Evolutionary conservation across 2,888 invertebrate genomes (phyloP).

Genomic region (Amaurobius ferox): DNA sequence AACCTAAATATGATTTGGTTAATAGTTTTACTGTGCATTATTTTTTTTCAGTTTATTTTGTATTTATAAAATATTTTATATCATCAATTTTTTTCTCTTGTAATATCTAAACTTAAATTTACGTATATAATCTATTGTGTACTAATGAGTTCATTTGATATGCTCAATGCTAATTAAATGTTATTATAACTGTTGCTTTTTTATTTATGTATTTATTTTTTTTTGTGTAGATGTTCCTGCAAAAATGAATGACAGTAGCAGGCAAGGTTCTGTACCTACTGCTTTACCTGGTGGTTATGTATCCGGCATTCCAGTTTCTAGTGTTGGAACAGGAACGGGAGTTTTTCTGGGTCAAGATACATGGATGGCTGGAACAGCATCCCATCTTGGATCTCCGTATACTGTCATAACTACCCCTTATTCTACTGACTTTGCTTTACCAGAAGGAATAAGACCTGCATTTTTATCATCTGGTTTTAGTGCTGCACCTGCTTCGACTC

Average conservation of each 20-base stretch:
- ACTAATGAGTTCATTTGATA: too few relatives aligned
- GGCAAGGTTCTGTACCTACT: constrained; percentile 60
- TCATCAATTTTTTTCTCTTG: too few relatives aligned
- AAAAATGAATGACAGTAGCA: constrained; percentile 67
- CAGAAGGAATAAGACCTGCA: constrained; percentile 45
- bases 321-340: constrained; percentile 46
- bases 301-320: constrained; percentile 35
- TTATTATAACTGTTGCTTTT: too few relatives aligned
- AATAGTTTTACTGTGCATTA: too few relatives aligned
- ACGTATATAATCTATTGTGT: too few relatives aligned
- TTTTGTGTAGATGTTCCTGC: constrained; percentile 29
- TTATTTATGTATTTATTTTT: background rate
- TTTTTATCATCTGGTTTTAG: constrained; percentile 39
- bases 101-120: too few relatives aligned
- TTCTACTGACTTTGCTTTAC: constrained; percentile 49
- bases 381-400: constrained; percentile 54
- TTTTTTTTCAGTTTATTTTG: too few relatives aligned
- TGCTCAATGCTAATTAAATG: too few relatives aligned
- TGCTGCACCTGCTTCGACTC: constrained; percentile 19
- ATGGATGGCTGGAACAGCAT: constrained; percentile 52
- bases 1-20: too few relatives aligned
- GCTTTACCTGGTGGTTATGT: constrained; percentile 64
- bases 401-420: constrained; percentile 49
- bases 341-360: constrained; percentile 62
- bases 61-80: too few relatives aligned